Conservation (phyloP, 1,140 invertebrate genomes). For the Phthorimaea operculella region DNA sequence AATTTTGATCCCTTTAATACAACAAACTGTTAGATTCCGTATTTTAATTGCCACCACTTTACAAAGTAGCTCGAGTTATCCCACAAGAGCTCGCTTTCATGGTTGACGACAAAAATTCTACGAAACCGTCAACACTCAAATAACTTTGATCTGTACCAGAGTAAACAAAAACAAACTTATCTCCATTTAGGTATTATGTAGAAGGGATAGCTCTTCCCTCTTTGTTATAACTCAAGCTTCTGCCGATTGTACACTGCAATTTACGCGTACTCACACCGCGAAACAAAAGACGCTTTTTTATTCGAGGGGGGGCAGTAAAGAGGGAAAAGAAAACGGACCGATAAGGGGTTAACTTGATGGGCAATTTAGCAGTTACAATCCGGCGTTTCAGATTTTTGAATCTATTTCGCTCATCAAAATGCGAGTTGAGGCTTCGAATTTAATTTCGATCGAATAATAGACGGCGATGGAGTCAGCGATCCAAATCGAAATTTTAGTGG, state of each 20-base stretch:
- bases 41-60: too few species aligned
- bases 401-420: constrained; percentile 10
- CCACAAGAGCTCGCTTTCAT: too few species aligned
- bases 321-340: constrained; percentile 14
- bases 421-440: constrained; percentile 19
- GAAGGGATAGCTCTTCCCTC: too few species aligned
- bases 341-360: constrained; percentile 12
- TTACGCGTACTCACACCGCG: constrained; percentile 15
- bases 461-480: background rate
- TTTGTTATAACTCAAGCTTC: too few species aligned
- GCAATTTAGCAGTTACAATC: constrained; percentile 11
- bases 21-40: too few species aligned
- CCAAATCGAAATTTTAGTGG: background rate
- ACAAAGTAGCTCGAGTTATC: too few species aligned
- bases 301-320: background rate
- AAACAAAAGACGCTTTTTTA: constrained; percentile 11
- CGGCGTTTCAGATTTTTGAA: constrained; percentile 9
- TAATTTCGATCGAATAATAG: constrained; percentile 11
- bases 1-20: too few species aligned
- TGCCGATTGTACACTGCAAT: constrained; percentile 7
- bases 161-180: too few species aligned
- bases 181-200: too few species aligned
- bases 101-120: too few species aligned
- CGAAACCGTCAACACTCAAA: too few species aligned
- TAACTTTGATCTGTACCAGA: too few species aligned